Conservation (phyloP, 2,888 invertebrate genomes). For the Dasypolia templi region DNA sequence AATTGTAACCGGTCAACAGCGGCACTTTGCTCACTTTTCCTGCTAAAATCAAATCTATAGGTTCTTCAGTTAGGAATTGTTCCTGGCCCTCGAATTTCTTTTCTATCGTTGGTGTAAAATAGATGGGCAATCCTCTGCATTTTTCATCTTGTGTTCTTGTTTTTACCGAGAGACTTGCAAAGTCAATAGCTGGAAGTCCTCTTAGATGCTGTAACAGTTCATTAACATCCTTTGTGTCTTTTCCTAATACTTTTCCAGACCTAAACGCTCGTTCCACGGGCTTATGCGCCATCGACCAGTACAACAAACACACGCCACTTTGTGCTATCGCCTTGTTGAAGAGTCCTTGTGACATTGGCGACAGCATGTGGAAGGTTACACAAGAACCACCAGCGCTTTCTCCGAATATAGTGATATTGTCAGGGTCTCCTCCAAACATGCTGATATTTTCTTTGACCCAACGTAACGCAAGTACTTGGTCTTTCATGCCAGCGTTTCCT, state of each 20-base stretch:
- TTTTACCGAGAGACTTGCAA: conserved; percentile 70
- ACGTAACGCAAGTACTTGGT: conserved; percentile 79
- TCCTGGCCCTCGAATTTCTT: conserved; percentile 73
- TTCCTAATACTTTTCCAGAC: conserved; percentile 76
- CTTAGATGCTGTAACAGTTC: conserved; percentile 75
- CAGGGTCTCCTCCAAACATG: conserved; percentile 79
- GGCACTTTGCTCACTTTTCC: conserved; percentile 76
- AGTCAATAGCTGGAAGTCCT: conserved; percentile 72
- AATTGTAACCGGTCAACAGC: conserved; percentile 78
- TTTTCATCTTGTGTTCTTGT: conserved; percentile 76
- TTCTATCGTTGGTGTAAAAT: conserved; percentile 79
- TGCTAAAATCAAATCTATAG: conserved; percentile 70
- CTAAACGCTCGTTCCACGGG: conserved; percentile 76
- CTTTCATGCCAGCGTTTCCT: conserved; percentile 84
- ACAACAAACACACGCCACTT: conserved; percentile 79
- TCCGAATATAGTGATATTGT: conserved; percentile 83
- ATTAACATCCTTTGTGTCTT: conserved; percentile 73
- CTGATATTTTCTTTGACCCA: conserved; percentile 80
- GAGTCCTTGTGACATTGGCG: conserved; percentile 82
- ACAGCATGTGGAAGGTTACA: conserved; percentile 82
- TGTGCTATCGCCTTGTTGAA: conserved; percentile 83
- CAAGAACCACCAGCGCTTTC: conserved; percentile 83
- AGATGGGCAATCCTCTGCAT: conserved; percentile 74
- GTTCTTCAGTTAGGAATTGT: conserved; percentile 75
- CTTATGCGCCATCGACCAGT: conserved; percentile 74